Evolutionary conservation across 2,113 vertebrate species (phyloP).

Genomic region (Petrocephalus zakoni): DNA sequence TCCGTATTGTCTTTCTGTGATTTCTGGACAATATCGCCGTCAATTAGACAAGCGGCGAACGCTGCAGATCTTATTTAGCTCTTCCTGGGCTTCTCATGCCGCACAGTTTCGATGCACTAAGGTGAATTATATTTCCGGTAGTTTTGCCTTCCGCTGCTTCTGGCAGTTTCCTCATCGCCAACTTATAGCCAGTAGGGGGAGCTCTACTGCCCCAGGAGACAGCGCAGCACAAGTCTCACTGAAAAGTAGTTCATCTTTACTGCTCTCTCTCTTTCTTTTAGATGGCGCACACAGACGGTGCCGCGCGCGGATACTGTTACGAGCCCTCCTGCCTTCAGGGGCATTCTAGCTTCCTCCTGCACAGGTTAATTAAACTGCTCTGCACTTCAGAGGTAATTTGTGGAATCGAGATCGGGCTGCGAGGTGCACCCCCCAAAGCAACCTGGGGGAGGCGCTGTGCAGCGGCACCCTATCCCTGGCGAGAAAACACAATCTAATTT

Average conservation of each 20-base stretch:
- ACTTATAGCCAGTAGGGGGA: slow-evolving; percentile 14
- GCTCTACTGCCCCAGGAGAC: slow-evolving; percentile 7
- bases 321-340: not conserved
- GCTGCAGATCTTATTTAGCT: not conserved
- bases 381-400: not conserved
- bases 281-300: not conserved
- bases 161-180: not conserved
- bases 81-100: not conserved
- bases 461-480: not conserved
- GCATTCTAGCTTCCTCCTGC: not conserved
- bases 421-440: not conserved
- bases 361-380: not conserved
- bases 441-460: not conserved
- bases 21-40: not conserved
- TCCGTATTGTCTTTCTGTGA: not conserved
- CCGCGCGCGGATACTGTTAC: not conserved
- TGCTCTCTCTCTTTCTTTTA: not conserved
- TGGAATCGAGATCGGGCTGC: not conserved
- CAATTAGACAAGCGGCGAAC: not conserved
- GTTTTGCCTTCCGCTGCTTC: not conserved
- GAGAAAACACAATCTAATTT: not conserved
- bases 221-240: not conserved
- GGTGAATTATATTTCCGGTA: not conserved
- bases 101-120: not conserved
- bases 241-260: not conserved